Conservation (phyloP, 2,888 invertebrate genomes). For the Diadegma fenestrale region DNA sequence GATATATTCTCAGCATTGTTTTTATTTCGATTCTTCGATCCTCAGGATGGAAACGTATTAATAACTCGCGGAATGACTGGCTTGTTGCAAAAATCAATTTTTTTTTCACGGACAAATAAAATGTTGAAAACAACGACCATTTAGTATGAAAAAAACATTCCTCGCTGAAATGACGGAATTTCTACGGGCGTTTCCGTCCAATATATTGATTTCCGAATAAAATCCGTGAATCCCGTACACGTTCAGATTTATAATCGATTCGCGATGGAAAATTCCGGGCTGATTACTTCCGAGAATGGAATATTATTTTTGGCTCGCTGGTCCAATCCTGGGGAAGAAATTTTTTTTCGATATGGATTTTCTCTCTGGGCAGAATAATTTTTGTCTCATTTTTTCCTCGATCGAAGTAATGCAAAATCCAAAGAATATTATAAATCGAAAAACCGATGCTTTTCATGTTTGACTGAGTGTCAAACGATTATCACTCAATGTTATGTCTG, state of each 20-base stretch:
- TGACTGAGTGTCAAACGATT: constrained; percentile 24
- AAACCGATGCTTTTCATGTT: constrained; percentile 14
- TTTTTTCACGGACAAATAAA: not conserved
- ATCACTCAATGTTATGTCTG: not conserved
- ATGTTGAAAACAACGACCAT: not conserved
- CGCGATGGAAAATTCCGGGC: constrained; percentile 26
- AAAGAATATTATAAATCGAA: not conserved
- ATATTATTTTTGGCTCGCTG: constrained; percentile 15
- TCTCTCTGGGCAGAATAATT: constrained; percentile 27
- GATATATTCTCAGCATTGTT: not conserved
- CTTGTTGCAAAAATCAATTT: not conserved
- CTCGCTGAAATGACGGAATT: not conserved
- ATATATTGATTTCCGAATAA: constrained; percentile 14
- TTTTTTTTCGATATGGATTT: constrained; percentile 36
- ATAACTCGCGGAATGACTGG: not conserved
- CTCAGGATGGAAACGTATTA: not conserved
- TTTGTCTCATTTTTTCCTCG: not conserved
- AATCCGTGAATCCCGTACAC: constrained; percentile 18
- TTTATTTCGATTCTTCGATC: constrained; percentile 1
- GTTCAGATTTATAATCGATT: constrained; percentile 20
- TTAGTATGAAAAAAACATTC: not conserved
- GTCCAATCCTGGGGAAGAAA: constrained; percentile 12
- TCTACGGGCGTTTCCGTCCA: not conserved
- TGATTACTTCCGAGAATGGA: constrained; percentile 42
- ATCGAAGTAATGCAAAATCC: not conserved